A percentile compares a stretch with the other conserved stretches of the same genome.
These are phyloP conservation scores for Zosterops pallidus DNA, from an alignment of 2,113 vertebrate genomes.

Conservation along the genomic window DNA sequence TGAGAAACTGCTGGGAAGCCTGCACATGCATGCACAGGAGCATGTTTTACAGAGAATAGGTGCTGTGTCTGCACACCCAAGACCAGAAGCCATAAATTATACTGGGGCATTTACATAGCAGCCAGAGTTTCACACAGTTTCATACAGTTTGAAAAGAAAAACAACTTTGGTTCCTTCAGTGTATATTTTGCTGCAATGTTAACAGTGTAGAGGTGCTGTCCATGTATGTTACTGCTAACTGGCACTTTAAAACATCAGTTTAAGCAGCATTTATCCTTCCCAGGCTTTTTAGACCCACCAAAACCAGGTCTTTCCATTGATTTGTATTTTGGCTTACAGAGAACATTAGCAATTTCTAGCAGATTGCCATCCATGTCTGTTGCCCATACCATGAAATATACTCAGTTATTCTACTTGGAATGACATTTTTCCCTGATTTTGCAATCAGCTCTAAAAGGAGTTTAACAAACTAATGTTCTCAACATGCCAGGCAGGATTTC, in stretches of 20 bases:
- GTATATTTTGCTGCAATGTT: not conserved
- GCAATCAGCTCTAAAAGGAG: not conserved
- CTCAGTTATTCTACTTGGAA: not conserved
- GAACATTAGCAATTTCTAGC: not conserved
- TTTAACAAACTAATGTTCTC: not conserved
- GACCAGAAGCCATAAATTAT: slow-evolving; percentile 22
- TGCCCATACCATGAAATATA: not conserved
- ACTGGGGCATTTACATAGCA: not conserved
- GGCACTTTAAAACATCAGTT: not conserved
- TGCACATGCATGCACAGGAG: slow-evolving; percentile 21
- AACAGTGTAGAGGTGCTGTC: not conserved
- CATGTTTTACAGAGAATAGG: slow-evolving; percentile 12
- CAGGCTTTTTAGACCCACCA: not conserved
- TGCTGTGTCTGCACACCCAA: slow-evolving; percentile 30
- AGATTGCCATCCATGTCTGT: not conserved
- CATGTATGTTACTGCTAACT: not conserved
- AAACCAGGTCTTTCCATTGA: not conserved
- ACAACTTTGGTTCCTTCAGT: not conserved
- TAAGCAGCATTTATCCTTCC: not conserved
- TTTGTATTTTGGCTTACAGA: not conserved
- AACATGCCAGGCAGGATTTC: not conserved
- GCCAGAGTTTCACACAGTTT: not conserved
- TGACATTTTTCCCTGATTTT: not conserved
- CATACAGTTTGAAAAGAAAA: slow-evolving; percentile 21
- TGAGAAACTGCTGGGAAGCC: slow-evolving; percentile 13